Evolutionary conservation across 2,113 vertebrate species (phyloP).

Genomic region (Promerops cafer): DNA sequence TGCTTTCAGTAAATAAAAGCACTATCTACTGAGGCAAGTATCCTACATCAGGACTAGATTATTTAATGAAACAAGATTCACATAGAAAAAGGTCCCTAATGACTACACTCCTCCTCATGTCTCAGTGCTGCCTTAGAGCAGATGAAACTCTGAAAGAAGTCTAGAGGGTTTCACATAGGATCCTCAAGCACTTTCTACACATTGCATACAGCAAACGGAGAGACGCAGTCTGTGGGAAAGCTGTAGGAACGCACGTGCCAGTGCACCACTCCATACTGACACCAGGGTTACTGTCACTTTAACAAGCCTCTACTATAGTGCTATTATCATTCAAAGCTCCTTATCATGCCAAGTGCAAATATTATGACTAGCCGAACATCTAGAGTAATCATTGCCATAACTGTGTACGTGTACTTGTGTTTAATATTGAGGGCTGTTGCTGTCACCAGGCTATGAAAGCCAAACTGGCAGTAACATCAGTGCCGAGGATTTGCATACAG

Average conservation of each 20-base stretch:
- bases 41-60: not conserved
- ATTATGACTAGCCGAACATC: constrained; percentile 53
- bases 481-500: constrained; percentile 33
- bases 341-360: constrained; percentile 43
- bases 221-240: not conserved
- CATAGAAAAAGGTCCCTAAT: not conserved
- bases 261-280: not conserved
- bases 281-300: constrained; percentile 36
- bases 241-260: not conserved
- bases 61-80: not conserved
- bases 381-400: constrained; percentile 40
- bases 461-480: constrained; percentile 42
- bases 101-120: not conserved
- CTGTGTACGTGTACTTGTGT: constrained; percentile 50
- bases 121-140: not conserved
- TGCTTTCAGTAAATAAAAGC: not conserved
- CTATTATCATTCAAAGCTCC: constrained; percentile 50
- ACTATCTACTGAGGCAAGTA: not conserved
- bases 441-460: constrained; percentile 61
- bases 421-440: constrained; percentile 59
- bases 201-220: not conserved
- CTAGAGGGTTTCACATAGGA: not conserved
- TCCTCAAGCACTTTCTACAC: not conserved
- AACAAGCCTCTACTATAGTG: constrained; percentile 24
- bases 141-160: not conserved